Base-by-base conservation (phyloP, 2,888 invertebrate species). In the Drosophila affinis region DNA sequence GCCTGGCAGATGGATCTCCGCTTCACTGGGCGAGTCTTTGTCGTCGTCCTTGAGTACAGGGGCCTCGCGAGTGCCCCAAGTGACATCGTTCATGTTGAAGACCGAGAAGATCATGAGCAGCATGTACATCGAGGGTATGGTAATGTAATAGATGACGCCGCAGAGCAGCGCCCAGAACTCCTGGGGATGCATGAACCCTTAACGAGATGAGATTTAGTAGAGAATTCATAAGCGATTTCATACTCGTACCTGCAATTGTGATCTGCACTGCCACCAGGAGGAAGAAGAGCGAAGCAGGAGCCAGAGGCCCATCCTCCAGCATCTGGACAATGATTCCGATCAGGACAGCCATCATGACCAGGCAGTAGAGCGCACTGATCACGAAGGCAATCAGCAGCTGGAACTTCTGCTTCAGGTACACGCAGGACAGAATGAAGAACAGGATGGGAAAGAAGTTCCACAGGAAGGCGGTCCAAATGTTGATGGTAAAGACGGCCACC, bases 101-200 rank as follows among this genome's bases (percentile, higher is more conserved):
- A 98, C 93, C 0, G 98, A 97, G 91, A 97, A 98, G 62, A 98
- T 96, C 77, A 98, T 96, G 60, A 98, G 93, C 89, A 98, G 93
- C 94, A 98, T 95, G 91, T 98, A 98, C 96, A 98, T 98, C 77
- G 97, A 97, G 0, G 98, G 98, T 59, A 98, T 97, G 7, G 98
- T 97, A 53, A 98, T 95, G 90, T 96, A 96, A 91, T 98, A 98
- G 47, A 98, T 94, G 68, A 94, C 90, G 17, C 96, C 94, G 81
- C 95, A 96, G 45, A 95, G 91, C n/a, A 98, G 91, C 75, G 97
- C 97, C 51, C 93, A 91, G 59, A 95, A 93, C 92, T 97, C 97
- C 89, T 94, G 94, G 0, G 98, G 98, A 92, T 98, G 98, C 49
- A 98, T 90, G 0, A 95, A 87, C 0, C 94, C 95, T 55, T 93